A percentile compares a stretch with the other conserved stretches of the same genome.
Evolutionary conservation across 2,888 invertebrate species (phyloP).

Genomic region (Pristionchus arcanus): DNA sequence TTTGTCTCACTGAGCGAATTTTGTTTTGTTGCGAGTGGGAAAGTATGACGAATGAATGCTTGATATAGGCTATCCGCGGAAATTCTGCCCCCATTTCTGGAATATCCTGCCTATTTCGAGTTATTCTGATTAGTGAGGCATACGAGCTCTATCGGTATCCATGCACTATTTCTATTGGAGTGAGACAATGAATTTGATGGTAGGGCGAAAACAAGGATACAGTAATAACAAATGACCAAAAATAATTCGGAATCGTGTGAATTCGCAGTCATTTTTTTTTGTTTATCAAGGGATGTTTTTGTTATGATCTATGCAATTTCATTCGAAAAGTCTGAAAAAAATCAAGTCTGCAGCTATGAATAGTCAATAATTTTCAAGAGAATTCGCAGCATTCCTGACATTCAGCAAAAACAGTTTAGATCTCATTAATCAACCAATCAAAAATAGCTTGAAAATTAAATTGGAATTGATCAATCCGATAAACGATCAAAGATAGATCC

Average conservation of each 20-base stretch:
- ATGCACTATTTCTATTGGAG: background rate
- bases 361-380: background rate
- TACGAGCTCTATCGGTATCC: background rate
- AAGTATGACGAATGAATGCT: background rate
- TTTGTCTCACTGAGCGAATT: background rate
- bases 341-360: background rate
- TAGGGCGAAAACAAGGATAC: background rate
- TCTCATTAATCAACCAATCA: background rate
- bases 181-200: background rate
- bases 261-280: background rate
- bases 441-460: background rate
- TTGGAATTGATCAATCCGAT: background rate
- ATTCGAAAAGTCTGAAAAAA: background rate
- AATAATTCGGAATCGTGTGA: slow-evolving; percentile 1
- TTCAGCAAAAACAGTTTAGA: background rate
- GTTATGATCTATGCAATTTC: background rate
- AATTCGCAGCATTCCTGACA: background rate
- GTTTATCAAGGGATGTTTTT: background rate
- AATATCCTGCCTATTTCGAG: background rate
- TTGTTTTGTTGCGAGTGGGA: background rate
- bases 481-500: background rate
- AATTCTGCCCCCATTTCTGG: background rate
- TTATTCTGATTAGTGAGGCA: background rate
- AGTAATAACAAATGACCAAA: background rate
- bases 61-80: background rate